Evolutionary conservation across 2,113 vertebrate species (phyloP).

Genomic region (Campylomormyrus tamandua): DNA sequence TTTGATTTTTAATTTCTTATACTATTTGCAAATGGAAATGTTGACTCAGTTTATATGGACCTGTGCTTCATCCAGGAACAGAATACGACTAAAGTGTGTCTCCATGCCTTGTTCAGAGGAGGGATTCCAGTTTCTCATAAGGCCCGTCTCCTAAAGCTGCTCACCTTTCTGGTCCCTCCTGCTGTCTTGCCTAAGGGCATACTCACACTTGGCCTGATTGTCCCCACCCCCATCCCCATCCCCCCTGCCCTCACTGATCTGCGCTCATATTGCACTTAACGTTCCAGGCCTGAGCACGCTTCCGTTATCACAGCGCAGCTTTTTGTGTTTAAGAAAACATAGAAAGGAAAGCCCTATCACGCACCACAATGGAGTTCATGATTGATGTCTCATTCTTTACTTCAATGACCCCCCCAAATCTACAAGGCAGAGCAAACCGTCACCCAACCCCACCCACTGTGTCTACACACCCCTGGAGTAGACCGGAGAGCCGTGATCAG

Average conservation of each 20-base stretch:
- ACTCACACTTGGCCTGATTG: conserved; percentile 44
- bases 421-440: conserved; percentile 32
- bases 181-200: conserved; percentile 50
- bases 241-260: background rate
- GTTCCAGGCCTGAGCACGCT: background rate
- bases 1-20: background rate
- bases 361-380: background rate
- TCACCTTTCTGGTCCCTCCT: conserved; percentile 38
- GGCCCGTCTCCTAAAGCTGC: conserved; percentile 39
- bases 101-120: conserved; percentile 38
- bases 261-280: background rate
- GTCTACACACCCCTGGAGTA: background rate
- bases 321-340: background rate
- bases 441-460: background rate
- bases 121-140: conserved; percentile 37
- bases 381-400: background rate
- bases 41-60: background rate
- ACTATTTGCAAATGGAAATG: background rate
- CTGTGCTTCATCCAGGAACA: conserved; percentile 13
- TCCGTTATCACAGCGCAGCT: background rate
- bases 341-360: background rate
- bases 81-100: background rate
- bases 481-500: background rate
- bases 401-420: conserved; percentile 2
- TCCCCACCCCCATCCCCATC: conserved; percentile 18